Base-by-base conservation (phyloP, 2,888 invertebrate genomes). In the Spilosoma lubricipeda region DNA sequence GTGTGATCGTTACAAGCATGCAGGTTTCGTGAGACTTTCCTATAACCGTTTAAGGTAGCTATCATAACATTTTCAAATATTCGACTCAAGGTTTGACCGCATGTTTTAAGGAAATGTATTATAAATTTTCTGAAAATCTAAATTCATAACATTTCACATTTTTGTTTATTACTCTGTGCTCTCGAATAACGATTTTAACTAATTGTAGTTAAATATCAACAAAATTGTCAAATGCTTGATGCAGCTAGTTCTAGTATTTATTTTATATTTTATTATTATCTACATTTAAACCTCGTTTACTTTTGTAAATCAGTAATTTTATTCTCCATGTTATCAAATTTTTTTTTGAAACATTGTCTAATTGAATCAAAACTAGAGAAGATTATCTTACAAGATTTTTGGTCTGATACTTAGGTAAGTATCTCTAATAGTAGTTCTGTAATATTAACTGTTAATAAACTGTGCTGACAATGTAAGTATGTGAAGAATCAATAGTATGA, bases 401-500 rank as follows among this genome's bases (percentile, higher is more conserved):
- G 67, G 36, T 72, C 74, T 82, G 85, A 86, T 81, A 85, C 79
- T 75, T 76, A 81, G 68, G 78, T 80, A 88, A 85, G 86, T 88
- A 89, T 86, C 11, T 39, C 39, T 88, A 88, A 89, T 86, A 82
- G 88, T 11, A 7, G 87, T 86, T 79, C 83, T 90, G 89, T 88
- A 89, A 85, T 84, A 86, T 82, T 82, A 86, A 89, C 90, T 87
- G 89, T 90, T 92, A 91, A 91, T 91, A 91, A 88, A 89, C 88
- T 86, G 84, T 89, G 91, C 92, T 90, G 90, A 92, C 91, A 88
- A 76, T 86, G 89, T 71, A 85, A 87, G 89, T 93, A 93, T 94
- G 93, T 93, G 92, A 93, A 94, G 90, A 92, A 90, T 90, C 93
- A 94, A 95, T 92, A 94, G 68, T 67, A 82, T 89, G 87, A 87